Evolutionary conservation across 2,888 invertebrate species (phyloP).

Genomic region (Pelosia muscerda): DNA sequence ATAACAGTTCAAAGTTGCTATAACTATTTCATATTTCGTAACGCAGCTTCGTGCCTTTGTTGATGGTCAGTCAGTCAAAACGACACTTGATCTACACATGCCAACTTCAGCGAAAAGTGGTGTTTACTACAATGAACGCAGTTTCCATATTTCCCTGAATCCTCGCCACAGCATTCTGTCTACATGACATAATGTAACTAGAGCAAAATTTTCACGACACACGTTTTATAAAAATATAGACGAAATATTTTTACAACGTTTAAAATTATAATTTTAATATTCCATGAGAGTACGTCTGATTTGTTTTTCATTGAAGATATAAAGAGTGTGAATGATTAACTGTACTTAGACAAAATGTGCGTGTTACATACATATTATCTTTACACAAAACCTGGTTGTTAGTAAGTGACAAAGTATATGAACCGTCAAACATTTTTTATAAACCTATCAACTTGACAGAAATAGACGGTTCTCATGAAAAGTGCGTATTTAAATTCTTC

Average conservation of each 20-base stretch:
- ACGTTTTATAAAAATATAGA: not conserved
- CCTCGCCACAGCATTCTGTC: not conserved
- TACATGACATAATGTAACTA: not conserved
- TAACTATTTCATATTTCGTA: not conserved
- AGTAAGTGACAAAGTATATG: no score
- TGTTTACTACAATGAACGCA: not conserved
- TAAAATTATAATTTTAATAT: not conserved
- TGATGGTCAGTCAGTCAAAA: not conserved
- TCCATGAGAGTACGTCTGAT: not conserved
- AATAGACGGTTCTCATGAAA: no score
- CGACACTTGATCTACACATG: not conserved
- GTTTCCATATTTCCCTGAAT: not conserved
- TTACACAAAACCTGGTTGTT: no score
- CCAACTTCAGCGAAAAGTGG: not conserved
- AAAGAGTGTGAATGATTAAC: not conserved
- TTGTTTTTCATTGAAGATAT: not conserved
- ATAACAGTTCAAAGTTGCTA: not conserved
- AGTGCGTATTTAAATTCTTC: no score
- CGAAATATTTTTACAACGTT: not conserved
- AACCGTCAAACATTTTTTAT: no score
- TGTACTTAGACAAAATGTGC: no score
- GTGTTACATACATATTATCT: no score
- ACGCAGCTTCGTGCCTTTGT: not conserved
- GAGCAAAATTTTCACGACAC: not conserved
- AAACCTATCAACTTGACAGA: no score